A percentile compares a stretch with the other conserved stretches of the same genome.
Conservation (phyloP, 2,888 invertebrate genomes). For the Ophion obscuratus region DNA sequence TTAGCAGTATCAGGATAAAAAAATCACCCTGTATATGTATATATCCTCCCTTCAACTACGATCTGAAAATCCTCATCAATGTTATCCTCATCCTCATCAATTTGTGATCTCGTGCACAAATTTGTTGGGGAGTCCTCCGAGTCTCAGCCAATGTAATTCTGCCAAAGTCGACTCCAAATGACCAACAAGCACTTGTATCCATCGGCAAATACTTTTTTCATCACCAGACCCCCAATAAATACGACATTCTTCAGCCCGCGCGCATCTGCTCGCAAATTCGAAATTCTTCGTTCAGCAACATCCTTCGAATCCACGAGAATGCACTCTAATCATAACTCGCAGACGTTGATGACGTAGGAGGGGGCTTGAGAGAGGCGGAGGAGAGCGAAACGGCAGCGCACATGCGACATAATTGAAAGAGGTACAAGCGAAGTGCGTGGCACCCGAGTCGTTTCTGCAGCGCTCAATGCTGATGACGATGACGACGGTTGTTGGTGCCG, state of each 20-base stretch:
- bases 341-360: conserved; percentile 31
- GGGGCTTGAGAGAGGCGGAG: background rate
- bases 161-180: too few species aligned
- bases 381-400: conserved; percentile 34
- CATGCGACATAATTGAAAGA: conserved; percentile 53
- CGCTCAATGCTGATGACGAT: conserved; percentile 60
- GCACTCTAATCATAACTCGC: conserved; percentile 26
- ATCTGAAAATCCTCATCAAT: background rate
- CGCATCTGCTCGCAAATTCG: background rate
- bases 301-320: background rate
- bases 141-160: too few species aligned
- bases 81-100: too few species aligned
- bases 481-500: conserved; percentile 56
- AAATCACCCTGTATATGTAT: too few species aligned
- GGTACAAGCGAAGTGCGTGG: conserved; percentile 56
- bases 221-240: background rate
- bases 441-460: conserved; percentile 22
- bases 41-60: background rate
- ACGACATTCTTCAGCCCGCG: background rate
- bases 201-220: too few species aligned
- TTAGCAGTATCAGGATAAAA: too few species aligned
- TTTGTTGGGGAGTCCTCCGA: too few species aligned
- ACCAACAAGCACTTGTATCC: too few species aligned
- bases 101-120: too few species aligned
- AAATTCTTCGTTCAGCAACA: background rate